Evolutionary conservation across 2,113 vertebrate species (phyloP).

Genomic region (Trichomycterus rosablanca): DNA sequence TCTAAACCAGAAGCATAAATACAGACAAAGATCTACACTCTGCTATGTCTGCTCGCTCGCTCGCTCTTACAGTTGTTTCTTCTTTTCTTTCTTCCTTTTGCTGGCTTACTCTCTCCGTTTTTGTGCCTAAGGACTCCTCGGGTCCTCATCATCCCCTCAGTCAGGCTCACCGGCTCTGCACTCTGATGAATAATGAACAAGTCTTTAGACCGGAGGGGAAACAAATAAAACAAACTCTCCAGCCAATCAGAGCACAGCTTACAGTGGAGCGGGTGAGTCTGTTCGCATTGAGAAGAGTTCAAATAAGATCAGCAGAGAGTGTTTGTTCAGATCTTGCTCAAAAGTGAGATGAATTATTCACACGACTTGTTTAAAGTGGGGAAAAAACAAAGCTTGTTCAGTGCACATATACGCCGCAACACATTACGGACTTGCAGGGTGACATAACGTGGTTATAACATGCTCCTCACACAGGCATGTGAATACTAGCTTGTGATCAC

Average conservation of each 20-base stretch:
- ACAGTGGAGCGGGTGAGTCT: constrained; percentile 18
- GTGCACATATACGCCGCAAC: background rate
- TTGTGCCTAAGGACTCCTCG: background rate
- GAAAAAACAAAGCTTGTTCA: constrained; percentile 26
- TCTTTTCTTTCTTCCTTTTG: too few species aligned
- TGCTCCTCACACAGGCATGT: too few species aligned
- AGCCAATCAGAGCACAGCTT: constrained; percentile 47
- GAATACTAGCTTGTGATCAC: too few species aligned
- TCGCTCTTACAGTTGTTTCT: too few species aligned
- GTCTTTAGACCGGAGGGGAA: constrained; percentile 2
- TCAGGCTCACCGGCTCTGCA: constrained; percentile 43
- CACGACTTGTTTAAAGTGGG: constrained; percentile 41
- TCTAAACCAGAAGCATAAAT: background rate
- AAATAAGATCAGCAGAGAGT: constrained; percentile 51
- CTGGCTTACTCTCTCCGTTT: background rate
- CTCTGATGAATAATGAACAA: constrained; percentile 60
- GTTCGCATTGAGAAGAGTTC: constrained; percentile 53
- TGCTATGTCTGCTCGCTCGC: constrained; percentile 19
- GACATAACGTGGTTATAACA: too few species aligned
- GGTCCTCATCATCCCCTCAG: constrained; percentile 50
- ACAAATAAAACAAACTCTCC: constrained; percentile 53
- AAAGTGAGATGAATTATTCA: constrained; percentile 65
- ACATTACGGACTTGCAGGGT: too few species aligned
- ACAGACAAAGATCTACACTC: constrained; percentile 15
- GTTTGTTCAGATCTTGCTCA: constrained; percentile 51